Conservation (phyloP, 2,888 invertebrate genomes). For the Aphidoletes aphidimyza region DNA sequence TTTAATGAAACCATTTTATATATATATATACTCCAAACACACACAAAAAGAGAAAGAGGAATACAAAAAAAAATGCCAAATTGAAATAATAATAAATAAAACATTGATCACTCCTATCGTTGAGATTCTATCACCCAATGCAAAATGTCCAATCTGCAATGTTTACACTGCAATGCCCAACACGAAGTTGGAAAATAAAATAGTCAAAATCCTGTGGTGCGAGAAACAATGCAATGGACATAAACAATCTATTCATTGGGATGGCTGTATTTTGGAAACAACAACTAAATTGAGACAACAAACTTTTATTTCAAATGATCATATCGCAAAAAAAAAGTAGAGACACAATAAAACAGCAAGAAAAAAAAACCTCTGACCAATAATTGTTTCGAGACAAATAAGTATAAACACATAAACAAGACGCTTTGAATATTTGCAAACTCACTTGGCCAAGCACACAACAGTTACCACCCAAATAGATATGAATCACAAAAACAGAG, state of each 20-base stretch:
- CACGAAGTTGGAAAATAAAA: background rate
- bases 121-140: background rate
- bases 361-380: slow-evolving; percentile 10
- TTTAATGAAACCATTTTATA: background rate
- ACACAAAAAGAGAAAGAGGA: background rate
- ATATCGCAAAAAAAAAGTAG: slow-evolving; percentile 31
- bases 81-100: slow-evolving; percentile 44
- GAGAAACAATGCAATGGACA: slow-evolving; percentile 25
- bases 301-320: background rate
- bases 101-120: slow-evolving; percentile 44
- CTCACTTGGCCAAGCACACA: background rate
- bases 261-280: slow-evolving; percentile 24
- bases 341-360: background rate
- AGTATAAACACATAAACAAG: background rate
- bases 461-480: slow-evolving; percentile 28
- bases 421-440: background rate
- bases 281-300: slow-evolving; percentile 48
- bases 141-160: background rate
- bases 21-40: too few relatives aligned
- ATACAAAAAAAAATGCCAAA: too few relatives aligned
- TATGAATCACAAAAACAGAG: background rate
- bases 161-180: too few relatives aligned
- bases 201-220: slow-evolving; percentile 47
- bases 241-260: slow-evolving; percentile 34
- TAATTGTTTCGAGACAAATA: slow-evolving; percentile 43